phyloP scores from a whole-genome alignment of 2,888 invertebrate species.

The Onthophagus sagittarius region DNA sequence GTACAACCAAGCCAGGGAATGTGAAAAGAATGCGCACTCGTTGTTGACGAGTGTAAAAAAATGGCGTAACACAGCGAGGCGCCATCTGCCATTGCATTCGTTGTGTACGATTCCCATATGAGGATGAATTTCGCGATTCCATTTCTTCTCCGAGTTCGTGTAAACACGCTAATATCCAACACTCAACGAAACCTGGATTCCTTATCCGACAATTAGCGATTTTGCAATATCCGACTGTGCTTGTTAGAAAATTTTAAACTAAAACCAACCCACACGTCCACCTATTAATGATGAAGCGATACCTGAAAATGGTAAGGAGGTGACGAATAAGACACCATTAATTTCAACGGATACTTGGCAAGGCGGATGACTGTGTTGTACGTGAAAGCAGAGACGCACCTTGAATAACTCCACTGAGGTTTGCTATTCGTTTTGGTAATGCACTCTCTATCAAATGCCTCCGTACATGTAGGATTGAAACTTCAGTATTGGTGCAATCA shows the following conservation, averaged over 20 bases:
- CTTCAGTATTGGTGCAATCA: background rate
- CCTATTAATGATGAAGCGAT: conserved; percentile 4
- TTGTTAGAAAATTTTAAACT: background rate
- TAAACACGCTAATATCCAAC: background rate
- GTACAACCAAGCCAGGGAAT: background rate
- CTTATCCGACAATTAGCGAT: conserved; percentile 2
- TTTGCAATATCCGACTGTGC: conserved; percentile 2
- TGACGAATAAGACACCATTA: background rate
- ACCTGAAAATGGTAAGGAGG: background rate
- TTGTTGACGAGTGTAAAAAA: background rate
- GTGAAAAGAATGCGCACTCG: background rate
- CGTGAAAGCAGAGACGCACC: background rate
- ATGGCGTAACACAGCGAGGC: background rate
- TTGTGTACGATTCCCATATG: background rate
- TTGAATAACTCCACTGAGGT: background rate
- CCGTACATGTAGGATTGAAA: background rate
- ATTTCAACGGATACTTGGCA: background rate
- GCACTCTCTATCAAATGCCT: background rate
- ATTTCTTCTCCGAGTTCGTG: background rate
- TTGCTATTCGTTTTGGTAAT: background rate
- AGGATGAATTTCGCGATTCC: background rate
- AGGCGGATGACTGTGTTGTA: background rate
- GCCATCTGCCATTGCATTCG: background rate
- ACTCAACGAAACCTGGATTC: conserved; percentile 6
- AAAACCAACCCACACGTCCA: background rate